These are phyloP conservation scores for Cherax quadricarinatus DNA, from an alignment of 1,140 invertebrate species.

Conservation along the genomic window DNA sequence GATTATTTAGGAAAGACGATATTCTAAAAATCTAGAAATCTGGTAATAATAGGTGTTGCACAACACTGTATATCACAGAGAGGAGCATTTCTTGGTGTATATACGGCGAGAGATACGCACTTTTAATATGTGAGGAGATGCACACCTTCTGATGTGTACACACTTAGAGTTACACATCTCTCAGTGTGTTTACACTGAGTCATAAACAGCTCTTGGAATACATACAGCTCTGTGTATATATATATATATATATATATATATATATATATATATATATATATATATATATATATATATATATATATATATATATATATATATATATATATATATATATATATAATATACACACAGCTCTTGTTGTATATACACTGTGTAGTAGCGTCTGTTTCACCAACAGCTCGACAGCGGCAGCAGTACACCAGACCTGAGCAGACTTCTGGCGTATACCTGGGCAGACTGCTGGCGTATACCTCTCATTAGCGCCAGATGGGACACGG, in stretches of 20 bases:
- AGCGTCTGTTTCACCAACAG: background rate
- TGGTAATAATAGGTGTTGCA: no score
- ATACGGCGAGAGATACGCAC: no score
- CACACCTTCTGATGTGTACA: no score
- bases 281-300: background rate
- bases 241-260: background rate
- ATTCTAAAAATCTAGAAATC: no score
- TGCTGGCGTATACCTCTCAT: conserved; percentile 26
- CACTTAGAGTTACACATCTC: background rate
- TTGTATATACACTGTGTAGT: no score
- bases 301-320: background rate
- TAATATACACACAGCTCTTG: background rate
- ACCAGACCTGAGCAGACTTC: no score
- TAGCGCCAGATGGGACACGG: conserved; percentile 37
- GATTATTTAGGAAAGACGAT: no score
- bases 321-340: background rate
- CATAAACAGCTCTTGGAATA: no score
- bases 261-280: background rate
- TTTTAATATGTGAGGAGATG: no score
- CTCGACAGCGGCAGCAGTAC: background rate
- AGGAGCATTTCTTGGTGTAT: no score
- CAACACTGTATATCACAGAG: no score
- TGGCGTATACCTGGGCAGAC: background rate
- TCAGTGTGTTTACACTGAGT: no score
- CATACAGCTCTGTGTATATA: background rate